Conservation (phyloP, 1,140 invertebrate species). For the Lucilia sericata region DNA sequence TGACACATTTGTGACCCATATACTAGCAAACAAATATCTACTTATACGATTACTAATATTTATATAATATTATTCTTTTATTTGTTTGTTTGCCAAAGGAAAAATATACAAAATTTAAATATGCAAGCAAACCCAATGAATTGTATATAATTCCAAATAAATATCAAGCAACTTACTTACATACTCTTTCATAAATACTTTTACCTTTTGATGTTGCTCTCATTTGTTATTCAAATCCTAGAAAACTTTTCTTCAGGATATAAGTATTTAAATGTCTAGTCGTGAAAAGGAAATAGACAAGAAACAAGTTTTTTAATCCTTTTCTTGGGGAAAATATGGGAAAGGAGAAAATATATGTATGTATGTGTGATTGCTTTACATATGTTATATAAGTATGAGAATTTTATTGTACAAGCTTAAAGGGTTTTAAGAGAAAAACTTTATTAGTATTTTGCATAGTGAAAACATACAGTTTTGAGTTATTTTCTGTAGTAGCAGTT, state of each 20-base stretch:
- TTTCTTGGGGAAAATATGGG: neutral
- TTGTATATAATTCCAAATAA: slow-evolving; percentile 7
- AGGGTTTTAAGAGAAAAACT: neutral
- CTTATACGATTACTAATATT: too few relatives aligned
- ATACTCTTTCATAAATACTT: neutral
- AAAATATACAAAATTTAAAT: too few relatives aligned
- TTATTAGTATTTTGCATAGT: neutral
- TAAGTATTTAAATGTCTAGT: slow-evolving; percentile 10
- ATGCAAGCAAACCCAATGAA: neutral
- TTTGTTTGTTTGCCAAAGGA: too few relatives aligned
- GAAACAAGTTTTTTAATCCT: neutral
- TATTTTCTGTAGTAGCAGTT: neutral
- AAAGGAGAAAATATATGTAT: neutral
- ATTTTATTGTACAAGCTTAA: neutral
- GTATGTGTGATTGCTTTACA: neutral
- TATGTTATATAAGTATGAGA: too few relatives aligned
- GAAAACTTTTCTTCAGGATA: neutral
- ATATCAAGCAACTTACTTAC: neutral
- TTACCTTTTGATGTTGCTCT: slow-evolving; percentile 13
- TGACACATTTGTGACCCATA: too few relatives aligned
- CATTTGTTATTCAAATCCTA: slow-evolving; percentile 23
- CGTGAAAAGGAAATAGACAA: neutral
- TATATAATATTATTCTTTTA: too few relatives aligned
- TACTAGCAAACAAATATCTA: too few relatives aligned
- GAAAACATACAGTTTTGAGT: neutral